Base-by-base conservation (phyloP, 1,140 invertebrate species). In the Eciton burchellii region DNA sequence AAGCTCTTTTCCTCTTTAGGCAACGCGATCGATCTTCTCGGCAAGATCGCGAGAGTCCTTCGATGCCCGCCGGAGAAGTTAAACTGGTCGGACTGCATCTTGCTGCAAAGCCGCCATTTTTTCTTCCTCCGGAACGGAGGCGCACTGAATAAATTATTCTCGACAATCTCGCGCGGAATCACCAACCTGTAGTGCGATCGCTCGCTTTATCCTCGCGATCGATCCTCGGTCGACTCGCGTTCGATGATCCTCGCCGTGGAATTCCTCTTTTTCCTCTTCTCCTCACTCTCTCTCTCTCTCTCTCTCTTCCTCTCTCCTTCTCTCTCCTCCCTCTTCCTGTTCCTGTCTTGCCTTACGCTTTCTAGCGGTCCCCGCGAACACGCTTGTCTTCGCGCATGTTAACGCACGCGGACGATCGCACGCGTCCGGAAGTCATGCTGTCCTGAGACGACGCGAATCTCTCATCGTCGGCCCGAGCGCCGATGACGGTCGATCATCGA, bases 341-440 rank as follows among this genome's bases (percentile, higher is more conserved):
- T 21, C 6, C 35, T 35, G 60, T 49, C 24, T 6, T 9, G 8
- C 21, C 12, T n/a, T 21, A 57, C 45, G 8, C 9, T 57, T 16
- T 62, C 72, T 79, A 85, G 73, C 86, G 79, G 74, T 82, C 83
- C 86, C 72, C 82, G 77, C 84, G 79, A 41, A 66, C 84, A 84
- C 89, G 81, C 84, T 77, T 59, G 73, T 72, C 71, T 73, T 82
- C 86, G 82, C 86, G 89, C 90, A 90, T 91, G 89, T 91, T 89
- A 91, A 81, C 81, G 84, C 83, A 86, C 79, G 73, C 57, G 59
- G 63, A 70, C 12, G 24, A 54, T 71, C 71, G 72, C 76, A 84
- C 56, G 35, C 54, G 19, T 35, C n/a, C 81, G 65, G 72, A 24
- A 59, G 14, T 88, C 86, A 87, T 84, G 71, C 81, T 85, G 71